Percentiles rank a stretch among this genome's conserved stretches.
Conservation (phyloP, 2,888 invertebrate species). For the Cryptops parisi region DNA sequence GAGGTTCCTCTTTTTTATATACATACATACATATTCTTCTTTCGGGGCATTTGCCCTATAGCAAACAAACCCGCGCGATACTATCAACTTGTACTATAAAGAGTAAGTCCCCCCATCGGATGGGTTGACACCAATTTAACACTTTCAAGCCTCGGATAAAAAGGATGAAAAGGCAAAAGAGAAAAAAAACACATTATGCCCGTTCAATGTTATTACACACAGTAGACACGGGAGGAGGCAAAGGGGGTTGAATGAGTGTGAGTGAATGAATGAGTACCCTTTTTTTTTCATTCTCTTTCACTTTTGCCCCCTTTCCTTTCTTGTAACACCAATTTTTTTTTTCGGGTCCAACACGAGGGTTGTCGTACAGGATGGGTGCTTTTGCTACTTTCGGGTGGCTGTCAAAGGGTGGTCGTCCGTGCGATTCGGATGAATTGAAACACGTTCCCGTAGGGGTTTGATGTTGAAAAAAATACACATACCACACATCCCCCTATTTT, state of each 20-base stretch:
- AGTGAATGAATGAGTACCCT: too few relatives aligned
- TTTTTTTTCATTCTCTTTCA: conserved; percentile 5
- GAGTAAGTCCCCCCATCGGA: conserved; percentile 2
- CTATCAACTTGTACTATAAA: too few relatives aligned
- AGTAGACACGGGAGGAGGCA: not conserved
- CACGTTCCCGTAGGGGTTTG: not conserved
- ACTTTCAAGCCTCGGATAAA: conserved; percentile 6
- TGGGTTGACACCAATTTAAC: conserved; percentile 13
- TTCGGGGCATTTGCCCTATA: not conserved
- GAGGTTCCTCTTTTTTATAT: too few relatives aligned
- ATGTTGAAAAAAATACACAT: not conserved
- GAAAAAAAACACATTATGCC: conserved; percentile 8
- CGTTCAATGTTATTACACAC: conserved; percentile 6
- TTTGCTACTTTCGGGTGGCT: not conserved
- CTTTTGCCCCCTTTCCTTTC: too few relatives aligned
- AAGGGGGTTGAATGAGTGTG: too few relatives aligned
- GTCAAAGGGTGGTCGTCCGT: not conserved
- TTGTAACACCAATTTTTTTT: too few relatives aligned
- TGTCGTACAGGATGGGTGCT: too few relatives aligned
- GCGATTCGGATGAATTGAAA: not conserved
- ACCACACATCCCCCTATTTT: too few relatives aligned
- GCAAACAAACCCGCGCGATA: too few relatives aligned
- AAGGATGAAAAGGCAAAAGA: conserved; percentile 8
- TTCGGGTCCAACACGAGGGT: too few relatives aligned
- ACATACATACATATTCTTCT: too few relatives aligned